A percentile compares a stretch with the other conserved stretches of the same genome.
phyloP scores from a whole-genome alignment of 2,797 vertebrate genomes.

The Molothrus aeneus region DNA sequence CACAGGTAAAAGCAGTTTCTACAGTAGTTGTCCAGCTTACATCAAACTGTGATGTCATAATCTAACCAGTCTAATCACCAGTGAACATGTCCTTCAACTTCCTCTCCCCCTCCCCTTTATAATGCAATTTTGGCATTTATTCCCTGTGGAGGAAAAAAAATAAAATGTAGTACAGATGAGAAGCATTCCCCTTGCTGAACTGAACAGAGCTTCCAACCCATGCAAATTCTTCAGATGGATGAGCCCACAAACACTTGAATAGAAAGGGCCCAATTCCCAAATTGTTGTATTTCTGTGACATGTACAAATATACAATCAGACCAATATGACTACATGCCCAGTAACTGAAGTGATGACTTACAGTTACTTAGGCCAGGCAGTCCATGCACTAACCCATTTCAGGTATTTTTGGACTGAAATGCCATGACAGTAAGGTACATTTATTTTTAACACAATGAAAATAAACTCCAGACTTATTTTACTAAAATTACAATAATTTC shows the following conservation, averaged over 20 bases:
- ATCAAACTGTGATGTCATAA: background rate
- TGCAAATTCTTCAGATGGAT: background rate
- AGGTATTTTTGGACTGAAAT: background rate
- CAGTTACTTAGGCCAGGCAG: background rate
- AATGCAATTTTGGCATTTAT: background rate
- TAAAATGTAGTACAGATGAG: background rate
- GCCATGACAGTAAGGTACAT: background rate
- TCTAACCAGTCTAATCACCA: background rate
- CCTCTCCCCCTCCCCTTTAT: background rate
- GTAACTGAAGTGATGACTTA: background rate
- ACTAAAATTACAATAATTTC: slow-evolving; percentile 22
- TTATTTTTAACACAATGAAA: background rate
- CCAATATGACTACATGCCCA: background rate
- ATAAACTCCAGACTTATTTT: background rate
- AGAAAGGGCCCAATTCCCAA: background rate
- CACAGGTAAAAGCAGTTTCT: background rate
- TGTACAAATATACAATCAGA: background rate
- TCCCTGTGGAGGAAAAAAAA: background rate
- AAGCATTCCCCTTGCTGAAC: background rate
- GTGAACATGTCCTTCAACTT: background rate
- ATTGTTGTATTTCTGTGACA: background rate
- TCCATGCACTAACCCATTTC: background rate
- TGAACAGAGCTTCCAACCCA: background rate
- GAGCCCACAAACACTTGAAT: background rate
- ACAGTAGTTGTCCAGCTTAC: background rate